Evolutionary conservation across 2,888 invertebrate species (phyloP).

Genomic region (Panorpa germanica): DNA sequence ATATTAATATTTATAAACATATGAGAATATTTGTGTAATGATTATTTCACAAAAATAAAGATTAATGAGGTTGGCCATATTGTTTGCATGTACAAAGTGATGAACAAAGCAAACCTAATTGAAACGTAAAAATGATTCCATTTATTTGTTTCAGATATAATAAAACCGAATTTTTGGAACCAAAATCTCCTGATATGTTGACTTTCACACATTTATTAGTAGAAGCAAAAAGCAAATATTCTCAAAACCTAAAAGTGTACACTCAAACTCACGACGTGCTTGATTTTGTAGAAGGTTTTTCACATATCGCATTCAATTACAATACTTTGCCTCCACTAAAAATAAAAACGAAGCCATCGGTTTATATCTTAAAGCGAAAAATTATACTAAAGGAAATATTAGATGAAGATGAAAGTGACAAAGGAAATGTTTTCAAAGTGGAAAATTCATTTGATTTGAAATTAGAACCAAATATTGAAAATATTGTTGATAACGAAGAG

Average conservation of each 20-base stretch:
- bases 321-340: conserved; percentile 56
- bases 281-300: conserved; percentile 65
- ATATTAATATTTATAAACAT: too few relatives aligned
- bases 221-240: conserved; percentile 69
- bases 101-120: too few relatives aligned
- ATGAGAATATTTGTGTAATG: too few relatives aligned
- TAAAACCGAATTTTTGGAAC: conserved; percentile 56
- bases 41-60: too few relatives aligned
- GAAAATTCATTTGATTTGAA: conserved; percentile 13
- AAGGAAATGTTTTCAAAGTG: conserved; percentile 1
- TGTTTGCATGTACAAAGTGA: too few relatives aligned
- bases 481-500: neutral
- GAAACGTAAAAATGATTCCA: conserved; percentile 5
- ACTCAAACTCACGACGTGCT: conserved; percentile 52
- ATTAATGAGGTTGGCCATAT: too few relatives aligned
- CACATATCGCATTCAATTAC: conserved; percentile 63
- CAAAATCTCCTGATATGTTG: conserved; percentile 42
- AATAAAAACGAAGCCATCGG: conserved; percentile 64
- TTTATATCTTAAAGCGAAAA: conserved; percentile 58
- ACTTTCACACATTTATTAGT: conserved; percentile 60
- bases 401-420: conserved; percentile 3
- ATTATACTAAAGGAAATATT: conserved; percentile 3
- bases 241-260: conserved; percentile 48
- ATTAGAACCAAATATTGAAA: conserved; percentile 22
- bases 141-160: conserved; percentile 37